These are phyloP conservation scores for Drosophila sp. DNA, from an alignment of 1,140 invertebrate species.

Conservation along the genomic window DNA sequence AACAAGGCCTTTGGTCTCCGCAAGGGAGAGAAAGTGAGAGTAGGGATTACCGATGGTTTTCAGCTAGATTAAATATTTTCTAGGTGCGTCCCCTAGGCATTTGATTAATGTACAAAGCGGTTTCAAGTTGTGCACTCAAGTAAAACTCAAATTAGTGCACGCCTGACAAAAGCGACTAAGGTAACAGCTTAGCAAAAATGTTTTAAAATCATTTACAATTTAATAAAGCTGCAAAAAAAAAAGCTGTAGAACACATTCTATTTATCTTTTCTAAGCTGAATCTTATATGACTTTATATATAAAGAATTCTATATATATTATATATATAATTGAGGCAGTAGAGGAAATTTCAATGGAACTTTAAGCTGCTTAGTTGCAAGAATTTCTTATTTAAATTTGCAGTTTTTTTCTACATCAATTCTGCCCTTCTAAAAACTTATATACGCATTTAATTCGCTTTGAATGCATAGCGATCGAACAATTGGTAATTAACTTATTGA, in stretches of 20 bases:
- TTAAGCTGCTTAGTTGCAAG: not conserved
- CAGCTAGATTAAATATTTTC: slow-evolving; percentile 75
- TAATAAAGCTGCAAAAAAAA: too few species aligned
- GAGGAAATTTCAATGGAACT: not conserved
- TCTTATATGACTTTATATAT: not conserved
- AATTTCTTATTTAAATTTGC: not conserved
- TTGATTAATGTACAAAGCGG: slow-evolving; percentile 71
- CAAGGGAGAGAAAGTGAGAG: not conserved
- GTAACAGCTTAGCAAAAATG: not conserved
- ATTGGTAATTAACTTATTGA: slow-evolving; percentile 74
- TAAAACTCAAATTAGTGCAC: slow-evolving; percentile 14
- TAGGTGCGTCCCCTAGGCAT: slow-evolving; percentile 48
- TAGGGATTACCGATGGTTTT: slow-evolving; percentile 34
- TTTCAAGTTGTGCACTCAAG: slow-evolving; percentile 24
- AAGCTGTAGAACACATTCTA: too few species aligned
- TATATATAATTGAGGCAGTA: not conserved
- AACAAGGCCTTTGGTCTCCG: not conserved
- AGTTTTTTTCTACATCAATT: not conserved
- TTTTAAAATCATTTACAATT: slow-evolving; percentile 3
- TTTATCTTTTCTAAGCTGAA: too few species aligned
- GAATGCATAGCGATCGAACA: slow-evolving; percentile 31
- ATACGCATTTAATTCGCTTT: slow-evolving; percentile 15
- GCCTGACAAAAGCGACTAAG: slow-evolving; percentile 1
- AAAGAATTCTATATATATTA: too few species aligned
- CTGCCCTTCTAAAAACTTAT: not conserved